Evolutionary conservation across 2,797 vertebrate species (phyloP).

Genomic region (Danio jaintianensis): DNA sequence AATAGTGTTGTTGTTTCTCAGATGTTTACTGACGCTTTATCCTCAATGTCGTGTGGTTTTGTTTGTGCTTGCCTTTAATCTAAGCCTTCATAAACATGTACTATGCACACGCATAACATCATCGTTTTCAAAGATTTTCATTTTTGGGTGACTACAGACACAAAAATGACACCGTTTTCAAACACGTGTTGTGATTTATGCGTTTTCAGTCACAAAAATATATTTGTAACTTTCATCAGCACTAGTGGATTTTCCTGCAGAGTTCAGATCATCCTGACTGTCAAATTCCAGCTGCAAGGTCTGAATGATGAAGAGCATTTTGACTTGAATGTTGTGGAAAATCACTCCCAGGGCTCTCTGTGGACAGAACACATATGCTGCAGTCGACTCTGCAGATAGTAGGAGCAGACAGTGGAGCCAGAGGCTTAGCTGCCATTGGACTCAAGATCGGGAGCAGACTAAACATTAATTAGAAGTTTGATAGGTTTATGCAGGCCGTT

Average conservation of each 20-base stretch:
- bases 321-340: neutral
- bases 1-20: too few species aligned
- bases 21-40: too few species aligned
- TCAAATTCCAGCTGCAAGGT: constrained; percentile 10
- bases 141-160: too few species aligned
- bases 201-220: too few species aligned
- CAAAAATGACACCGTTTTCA: too few species aligned
- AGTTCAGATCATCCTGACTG: neutral
- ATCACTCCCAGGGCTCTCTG: neutral
- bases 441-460: constrained; percentile 31
- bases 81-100: too few species aligned
- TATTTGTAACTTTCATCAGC: too few species aligned
- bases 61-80: too few species aligned
- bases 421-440: constrained; percentile 26
- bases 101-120: too few species aligned
- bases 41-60: too few species aligned
- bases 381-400: neutral
- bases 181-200: too few species aligned
- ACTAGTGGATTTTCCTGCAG: neutral
- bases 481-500: constrained; percentile 46
- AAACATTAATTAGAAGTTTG: constrained; percentile 56
- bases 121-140: too few species aligned
- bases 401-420: neutral
- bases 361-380: constrained; percentile 17
- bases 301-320: neutral